A percentile compares a stretch with the other conserved stretches of the same genome.
phyloP scores from a whole-genome alignment of 2,888 invertebrate species.

The Noctua comes region DNA sequence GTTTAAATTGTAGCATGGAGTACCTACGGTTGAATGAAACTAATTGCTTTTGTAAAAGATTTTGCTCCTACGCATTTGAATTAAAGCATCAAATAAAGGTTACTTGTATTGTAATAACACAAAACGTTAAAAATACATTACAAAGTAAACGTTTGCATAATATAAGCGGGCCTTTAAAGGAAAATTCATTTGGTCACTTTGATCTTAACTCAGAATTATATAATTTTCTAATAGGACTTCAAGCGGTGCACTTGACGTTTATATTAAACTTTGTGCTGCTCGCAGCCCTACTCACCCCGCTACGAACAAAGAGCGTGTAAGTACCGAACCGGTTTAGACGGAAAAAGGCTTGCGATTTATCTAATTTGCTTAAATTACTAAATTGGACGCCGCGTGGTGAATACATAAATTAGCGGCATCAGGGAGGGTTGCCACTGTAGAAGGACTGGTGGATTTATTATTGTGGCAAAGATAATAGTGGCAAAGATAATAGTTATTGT shows the following conservation, averaged over 20 bases:
- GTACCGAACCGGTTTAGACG: constrained; percentile 8
- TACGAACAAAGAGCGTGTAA: constrained; percentile 26
- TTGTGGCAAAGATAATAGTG: constrained; percentile 13
- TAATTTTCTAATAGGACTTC: constrained; percentile 38
- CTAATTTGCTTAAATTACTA: constrained; percentile 43
- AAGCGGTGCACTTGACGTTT: constrained; percentile 52
- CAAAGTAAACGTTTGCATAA: constrained; percentile 10
- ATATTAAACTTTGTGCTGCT: constrained; percentile 37
- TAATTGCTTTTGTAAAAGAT: neutral
- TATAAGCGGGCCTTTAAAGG: constrained; percentile 12
- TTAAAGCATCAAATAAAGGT: constrained; percentile 5
- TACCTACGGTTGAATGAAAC: neutral
- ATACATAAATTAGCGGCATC: constrained; percentile 45
- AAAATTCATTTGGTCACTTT: constrained; percentile 49
- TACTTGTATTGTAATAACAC: neutral
- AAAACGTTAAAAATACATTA: constrained; percentile 2
- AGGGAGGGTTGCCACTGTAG: neutral
- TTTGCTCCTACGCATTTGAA: neutral
- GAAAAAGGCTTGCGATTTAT: constrained; percentile 38
- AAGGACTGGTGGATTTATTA: constrained; percentile 34
- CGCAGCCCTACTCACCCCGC: constrained; percentile 10
- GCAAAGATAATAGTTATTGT: constrained; percentile 36
- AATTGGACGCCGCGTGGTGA: constrained; percentile 48
- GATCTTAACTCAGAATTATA: constrained; percentile 43
- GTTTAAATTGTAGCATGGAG: neutral